Base-by-base conservation (phyloP, 2,113 vertebrate genomes). In the Crocuta crocuta region DNA sequence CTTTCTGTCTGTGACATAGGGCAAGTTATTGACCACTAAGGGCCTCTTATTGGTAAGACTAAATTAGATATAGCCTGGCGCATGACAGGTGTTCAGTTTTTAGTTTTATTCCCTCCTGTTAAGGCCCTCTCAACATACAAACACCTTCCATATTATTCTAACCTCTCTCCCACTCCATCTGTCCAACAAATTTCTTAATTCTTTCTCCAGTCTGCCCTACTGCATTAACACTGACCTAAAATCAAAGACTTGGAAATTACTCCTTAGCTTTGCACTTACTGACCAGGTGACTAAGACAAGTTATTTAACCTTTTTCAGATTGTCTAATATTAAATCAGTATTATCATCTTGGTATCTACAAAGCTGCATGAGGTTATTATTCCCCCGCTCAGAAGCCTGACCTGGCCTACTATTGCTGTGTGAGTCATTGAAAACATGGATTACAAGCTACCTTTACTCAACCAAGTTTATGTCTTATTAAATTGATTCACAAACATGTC, bases 401-500 rank as follows among this genome's bases (percentile, higher is more conserved):
- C 61, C 92, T 74, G 70, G 74, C 65, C 31, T 61, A 58, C 82
- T 48, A n/a, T 10, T 53, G 58, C 78, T 78, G 74, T 80, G 65
- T 94, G 95, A 97, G 92, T 96, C 93, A 96, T 24, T 50, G 66
- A 83, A 92, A 96, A 95, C 33, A 53, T 9, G 65, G 78, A 86
- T 84, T 66, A 33, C 17, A 95, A 50, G 19, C 70, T 96, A 53
- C 71, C 31, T 97, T 81, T 88, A 85, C 76, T 89, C 94, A 91
- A 66, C 33, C 68, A 95, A 73, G 81, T 74, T 82, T 26, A 33
- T 76, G n/a, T 93, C 90, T 79, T 88, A 84, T 92, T 89, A 95
- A 96, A 74, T 16, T 83, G 80, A 84, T 73, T 89, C 88, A 81
- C 85, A 85, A 79, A 89, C 87, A 94, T 85, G 35, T 61, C 93